These are phyloP conservation scores for Eupeodes corollae DNA, from an alignment of 1,140 invertebrate species.

Conservation along the genomic window DNA sequence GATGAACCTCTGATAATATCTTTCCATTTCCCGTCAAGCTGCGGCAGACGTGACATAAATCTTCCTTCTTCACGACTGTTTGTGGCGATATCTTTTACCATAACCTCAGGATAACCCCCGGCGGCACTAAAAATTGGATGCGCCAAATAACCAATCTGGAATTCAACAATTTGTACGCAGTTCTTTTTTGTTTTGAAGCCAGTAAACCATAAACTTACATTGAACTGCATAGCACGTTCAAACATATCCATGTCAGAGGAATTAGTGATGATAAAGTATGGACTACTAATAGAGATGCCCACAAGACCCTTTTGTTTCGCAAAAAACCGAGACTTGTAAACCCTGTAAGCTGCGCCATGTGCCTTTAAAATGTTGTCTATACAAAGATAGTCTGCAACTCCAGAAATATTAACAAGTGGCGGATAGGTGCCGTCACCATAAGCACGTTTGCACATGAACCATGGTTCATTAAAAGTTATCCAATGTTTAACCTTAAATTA, in stretches of 20 bases:
- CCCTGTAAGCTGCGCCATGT: slow-evolving; percentile 42
- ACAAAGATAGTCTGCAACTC: slow-evolving; percentile 39
- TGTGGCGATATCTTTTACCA: slow-evolving; percentile 41
- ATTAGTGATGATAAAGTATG: slow-evolving; percentile 40
- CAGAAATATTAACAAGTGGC: slow-evolving; percentile 32
- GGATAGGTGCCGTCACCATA: slow-evolving; percentile 37
- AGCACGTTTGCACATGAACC: slow-evolving; percentile 26
- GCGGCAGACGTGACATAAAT: slow-evolving; percentile 40
- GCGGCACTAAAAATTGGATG: slow-evolving; percentile 45
- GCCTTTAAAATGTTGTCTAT: slow-evolving; percentile 42
- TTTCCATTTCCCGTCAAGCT: slow-evolving; percentile 37
- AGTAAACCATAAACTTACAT: slow-evolving; percentile 17
- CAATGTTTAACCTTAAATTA: slow-evolving; percentile 18
- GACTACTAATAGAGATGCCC: slow-evolving; percentile 42
- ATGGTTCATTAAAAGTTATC: slow-evolving; percentile 39
- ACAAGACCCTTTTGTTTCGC: slow-evolving; percentile 26
- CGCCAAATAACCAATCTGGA: slow-evolving; percentile 49
- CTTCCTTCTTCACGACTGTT: slow-evolving; percentile 44
- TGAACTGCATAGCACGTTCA: slow-evolving; percentile 40
- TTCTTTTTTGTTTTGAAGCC: not conserved
- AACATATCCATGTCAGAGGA: slow-evolving; percentile 30
- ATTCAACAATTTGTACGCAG: slow-evolving; percentile 2
- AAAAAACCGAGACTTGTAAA: slow-evolving; percentile 34
- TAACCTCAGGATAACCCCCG: slow-evolving; percentile 50
- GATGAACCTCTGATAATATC: slow-evolving; percentile 38